These are phyloP conservation scores for Halictus ligatus DNA, from an alignment of 2,888 invertebrate genomes.

Conservation along the genomic window DNA sequence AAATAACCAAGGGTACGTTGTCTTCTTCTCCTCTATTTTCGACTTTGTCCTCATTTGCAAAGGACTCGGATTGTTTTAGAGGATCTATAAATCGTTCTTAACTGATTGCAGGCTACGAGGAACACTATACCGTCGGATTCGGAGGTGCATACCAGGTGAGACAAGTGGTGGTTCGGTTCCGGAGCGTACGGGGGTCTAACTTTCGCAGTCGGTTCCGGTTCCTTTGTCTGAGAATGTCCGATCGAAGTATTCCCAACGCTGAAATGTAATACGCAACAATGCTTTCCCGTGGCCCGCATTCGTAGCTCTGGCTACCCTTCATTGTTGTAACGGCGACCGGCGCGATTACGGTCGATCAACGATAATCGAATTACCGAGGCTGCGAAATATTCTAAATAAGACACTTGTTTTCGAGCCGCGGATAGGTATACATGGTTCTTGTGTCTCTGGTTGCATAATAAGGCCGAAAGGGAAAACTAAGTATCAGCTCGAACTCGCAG, in stretches of 20 bases:
- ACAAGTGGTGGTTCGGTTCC: neutral
- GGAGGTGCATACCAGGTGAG: neutral
- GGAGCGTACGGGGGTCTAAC: conserved; percentile 22
- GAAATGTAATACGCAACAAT: conserved; percentile 60
- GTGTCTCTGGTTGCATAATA: conserved; percentile 38
- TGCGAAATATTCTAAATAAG: conserved; percentile 54
- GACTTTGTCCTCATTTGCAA: too few species aligned
- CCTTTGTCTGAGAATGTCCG: conserved; percentile 64
- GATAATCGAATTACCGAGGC: conserved; percentile 62
- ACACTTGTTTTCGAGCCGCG: conserved; percentile 23
- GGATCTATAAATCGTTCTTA: neutral
- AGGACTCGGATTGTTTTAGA: too few species aligned
- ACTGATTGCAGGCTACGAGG: neutral
- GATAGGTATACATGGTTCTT: conserved; percentile 11
- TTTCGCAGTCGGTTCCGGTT: conserved; percentile 27
- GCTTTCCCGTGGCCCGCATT: conserved; percentile 63
- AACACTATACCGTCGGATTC: neutral
- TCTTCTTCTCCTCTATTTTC: too few species aligned
- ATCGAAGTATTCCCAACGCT: conserved; percentile 66
- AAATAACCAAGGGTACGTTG: too few species aligned
- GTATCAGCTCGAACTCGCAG: conserved; percentile 24
- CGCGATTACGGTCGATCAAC: conserved; percentile 51
- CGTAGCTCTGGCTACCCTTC: conserved; percentile 54
- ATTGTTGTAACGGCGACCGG: conserved; percentile 1
- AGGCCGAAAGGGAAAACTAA: conserved; percentile 6